Conservation (phyloP, 2,888 invertebrate species). For the Ornithoptera priamus region DNA sequence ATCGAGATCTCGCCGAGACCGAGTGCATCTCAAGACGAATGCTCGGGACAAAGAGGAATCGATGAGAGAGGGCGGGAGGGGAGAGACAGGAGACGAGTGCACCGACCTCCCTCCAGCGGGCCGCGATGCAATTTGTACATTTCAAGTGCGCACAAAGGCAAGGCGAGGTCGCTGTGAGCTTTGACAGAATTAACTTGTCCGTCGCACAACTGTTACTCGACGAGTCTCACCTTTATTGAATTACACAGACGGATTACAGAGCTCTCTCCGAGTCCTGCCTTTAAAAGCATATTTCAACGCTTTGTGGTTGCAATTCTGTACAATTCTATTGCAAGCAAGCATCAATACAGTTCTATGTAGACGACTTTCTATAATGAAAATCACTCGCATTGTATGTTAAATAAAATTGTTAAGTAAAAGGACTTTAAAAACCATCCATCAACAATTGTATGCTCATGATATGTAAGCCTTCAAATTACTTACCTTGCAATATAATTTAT, state of each 20-base stretch:
- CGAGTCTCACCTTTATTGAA: constrained; percentile 69
- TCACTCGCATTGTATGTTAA: constrained; percentile 13
- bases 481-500: background rate
- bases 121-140: constrained; percentile 79
- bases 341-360: constrained; percentile 17
- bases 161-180: constrained; percentile 74
- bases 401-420: constrained; percentile 9
- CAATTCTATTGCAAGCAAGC: constrained; percentile 11
- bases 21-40: constrained; percentile 76
- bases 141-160: constrained; percentile 79
- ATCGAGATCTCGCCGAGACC: constrained; percentile 71
- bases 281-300: constrained; percentile 42
- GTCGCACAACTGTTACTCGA: constrained; percentile 58
- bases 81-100: constrained; percentile 66
- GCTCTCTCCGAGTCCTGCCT: constrained; percentile 41
- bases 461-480: background rate
- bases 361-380: constrained; percentile 6
- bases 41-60: constrained; percentile 77
- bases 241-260: constrained; percentile 46
- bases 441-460: too few species aligned
- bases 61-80: constrained; percentile 67
- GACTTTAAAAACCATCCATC: background rate
- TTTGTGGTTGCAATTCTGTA: constrained; percentile 28
- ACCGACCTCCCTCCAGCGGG: constrained; percentile 67
- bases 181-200: constrained; percentile 80